phyloP scores from a whole-genome alignment of 2,888 invertebrate species.

The Ennomos fuscantarius region DNA sequence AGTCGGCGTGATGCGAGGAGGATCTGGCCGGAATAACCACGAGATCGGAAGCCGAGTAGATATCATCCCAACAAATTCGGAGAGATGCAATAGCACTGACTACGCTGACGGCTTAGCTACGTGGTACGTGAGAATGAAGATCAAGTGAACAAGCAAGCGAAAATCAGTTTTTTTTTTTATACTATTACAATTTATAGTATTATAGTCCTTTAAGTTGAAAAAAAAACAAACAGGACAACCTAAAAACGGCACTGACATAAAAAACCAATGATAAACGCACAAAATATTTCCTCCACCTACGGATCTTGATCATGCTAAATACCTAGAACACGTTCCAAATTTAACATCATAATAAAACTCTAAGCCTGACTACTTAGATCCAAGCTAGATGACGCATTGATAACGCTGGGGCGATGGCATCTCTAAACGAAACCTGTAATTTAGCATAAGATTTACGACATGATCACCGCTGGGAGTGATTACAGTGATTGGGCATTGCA shows the following conservation, averaged over 20 bases:
- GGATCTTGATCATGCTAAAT: conserved; percentile 11
- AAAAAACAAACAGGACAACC: too few relatives aligned
- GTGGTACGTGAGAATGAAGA: too few relatives aligned
- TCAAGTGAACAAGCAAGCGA: too few relatives aligned
- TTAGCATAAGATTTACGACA: conserved; percentile 73
- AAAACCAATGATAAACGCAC: conserved; percentile 5
- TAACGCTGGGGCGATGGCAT: conserved; percentile 63
- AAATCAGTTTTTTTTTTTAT: too few relatives aligned
- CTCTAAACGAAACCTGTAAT: conserved; percentile 63
- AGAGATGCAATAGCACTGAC: too few relatives aligned
- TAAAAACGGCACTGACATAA: neutral
- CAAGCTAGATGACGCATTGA: conserved; percentile 61
- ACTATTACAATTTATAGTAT: too few relatives aligned
- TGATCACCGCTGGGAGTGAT: conserved; percentile 67
- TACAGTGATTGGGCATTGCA: conserved; percentile 68
- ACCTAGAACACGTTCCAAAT: conserved; percentile 10
- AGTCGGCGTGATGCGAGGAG: too few relatives aligned
- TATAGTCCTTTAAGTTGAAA: too few relatives aligned
- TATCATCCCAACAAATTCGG: too few relatives aligned
- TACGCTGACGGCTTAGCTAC: too few relatives aligned
- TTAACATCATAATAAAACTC: conserved; percentile 30
- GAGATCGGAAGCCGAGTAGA: too few relatives aligned
- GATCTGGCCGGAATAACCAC: too few relatives aligned
- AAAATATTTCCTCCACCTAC: conserved; percentile 15
- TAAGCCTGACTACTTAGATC: conserved; percentile 26